Conservation (phyloP, 2,113 vertebrate genomes). For the Calidris pugnax region DNA sequence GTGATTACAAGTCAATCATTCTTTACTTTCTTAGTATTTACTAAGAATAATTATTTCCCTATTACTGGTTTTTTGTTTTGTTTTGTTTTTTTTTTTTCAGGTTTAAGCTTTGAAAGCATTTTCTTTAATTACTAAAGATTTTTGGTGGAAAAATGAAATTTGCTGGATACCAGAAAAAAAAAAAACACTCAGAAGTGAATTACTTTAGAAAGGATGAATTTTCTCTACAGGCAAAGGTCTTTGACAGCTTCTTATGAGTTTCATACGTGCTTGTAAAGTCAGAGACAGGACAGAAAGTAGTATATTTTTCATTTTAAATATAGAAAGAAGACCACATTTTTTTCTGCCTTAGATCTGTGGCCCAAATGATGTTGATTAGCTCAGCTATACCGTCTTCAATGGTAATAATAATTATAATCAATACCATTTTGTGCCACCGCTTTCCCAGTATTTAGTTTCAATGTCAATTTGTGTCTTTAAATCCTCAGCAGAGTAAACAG, state of each 20-base stretch:
- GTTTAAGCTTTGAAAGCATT: neutral
- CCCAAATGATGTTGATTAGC: neutral
- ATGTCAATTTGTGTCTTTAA: neutral
- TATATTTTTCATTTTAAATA: neutral
- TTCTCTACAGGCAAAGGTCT: neutral
- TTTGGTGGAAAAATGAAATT: neutral
- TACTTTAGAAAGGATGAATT: neutral
- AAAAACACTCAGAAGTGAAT: neutral
- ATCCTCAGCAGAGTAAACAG: neutral
- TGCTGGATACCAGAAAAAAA: neutral
- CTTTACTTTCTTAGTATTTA: neutral
- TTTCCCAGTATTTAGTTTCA: neutral
- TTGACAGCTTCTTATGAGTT: neutral
- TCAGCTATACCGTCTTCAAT: neutral
- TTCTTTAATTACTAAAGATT: neutral
- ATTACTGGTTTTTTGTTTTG: rapidly evolving
- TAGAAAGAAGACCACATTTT: neutral
- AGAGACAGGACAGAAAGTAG: neutral
- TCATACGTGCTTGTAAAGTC: rapidly evolving
- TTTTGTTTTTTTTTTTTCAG: rapidly evolving
- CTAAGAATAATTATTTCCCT: neutral
- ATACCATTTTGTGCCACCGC: rapidly evolving
- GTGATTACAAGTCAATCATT: neutral
- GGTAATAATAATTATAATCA: neutral
- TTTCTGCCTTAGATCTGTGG: neutral